Conservation (phyloP, 2,797 vertebrate species). For the Pipistrellus kuhlii region DNA sequence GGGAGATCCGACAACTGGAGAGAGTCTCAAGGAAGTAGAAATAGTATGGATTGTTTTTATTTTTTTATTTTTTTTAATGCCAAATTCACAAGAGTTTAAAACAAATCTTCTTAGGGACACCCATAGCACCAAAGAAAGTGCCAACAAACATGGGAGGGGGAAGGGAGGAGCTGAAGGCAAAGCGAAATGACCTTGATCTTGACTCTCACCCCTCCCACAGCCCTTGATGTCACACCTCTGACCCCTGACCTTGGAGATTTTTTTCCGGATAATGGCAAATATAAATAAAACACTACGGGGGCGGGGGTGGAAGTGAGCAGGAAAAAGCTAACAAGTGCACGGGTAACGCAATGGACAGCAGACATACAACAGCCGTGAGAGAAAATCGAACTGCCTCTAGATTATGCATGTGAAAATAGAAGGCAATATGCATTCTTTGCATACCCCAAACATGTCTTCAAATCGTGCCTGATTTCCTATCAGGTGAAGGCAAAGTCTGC, state of each 20-base stretch:
- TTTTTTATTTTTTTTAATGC: background rate
- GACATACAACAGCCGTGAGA: background rate
- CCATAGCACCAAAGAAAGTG: background rate
- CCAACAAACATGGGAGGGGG: fast-evolving
- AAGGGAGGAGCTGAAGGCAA: background rate
- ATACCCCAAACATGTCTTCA: conserved; percentile 44
- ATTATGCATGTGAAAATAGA: background rate
- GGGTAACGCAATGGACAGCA: conserved; percentile 56
- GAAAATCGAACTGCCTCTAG: background rate
- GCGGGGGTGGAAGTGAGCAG: conserved; percentile 65
- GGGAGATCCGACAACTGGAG: background rate
- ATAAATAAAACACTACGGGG: conserved; percentile 68
- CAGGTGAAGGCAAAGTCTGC: conserved; percentile 33
- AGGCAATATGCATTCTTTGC: background rate
- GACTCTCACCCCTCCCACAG: background rate
- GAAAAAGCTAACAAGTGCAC: conserved; percentile 80
- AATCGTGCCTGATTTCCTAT: conserved; percentile 41
- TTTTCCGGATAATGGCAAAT: conserved; percentile 72
- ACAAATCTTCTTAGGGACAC: background rate
- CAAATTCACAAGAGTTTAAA: background rate
- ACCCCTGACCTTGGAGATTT: conserved; percentile 32
- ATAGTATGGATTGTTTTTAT: background rate
- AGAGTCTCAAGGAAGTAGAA: background rate
- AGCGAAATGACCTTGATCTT: conserved; percentile 60
- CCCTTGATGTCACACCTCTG: conserved; percentile 53